Conservation (phyloP, 2,888 invertebrate genomes). For the Tinea trinotella region DNA sequence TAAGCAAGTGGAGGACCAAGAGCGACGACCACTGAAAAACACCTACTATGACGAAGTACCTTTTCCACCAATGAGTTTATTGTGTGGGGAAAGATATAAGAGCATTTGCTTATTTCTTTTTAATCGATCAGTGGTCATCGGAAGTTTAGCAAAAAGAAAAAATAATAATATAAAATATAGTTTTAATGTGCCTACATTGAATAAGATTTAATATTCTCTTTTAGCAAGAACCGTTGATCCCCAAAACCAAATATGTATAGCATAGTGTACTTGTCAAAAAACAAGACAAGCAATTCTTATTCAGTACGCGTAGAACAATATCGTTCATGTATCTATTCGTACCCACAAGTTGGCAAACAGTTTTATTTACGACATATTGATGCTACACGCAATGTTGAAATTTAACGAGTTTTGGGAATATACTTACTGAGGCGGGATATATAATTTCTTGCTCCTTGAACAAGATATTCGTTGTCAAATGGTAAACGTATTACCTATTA, state of each 20-base stretch:
- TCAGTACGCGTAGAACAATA: slow-evolving; percentile 34
- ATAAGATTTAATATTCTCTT: not conserved
- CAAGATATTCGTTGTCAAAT: not conserved
- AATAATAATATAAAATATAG: too few relatives aligned
- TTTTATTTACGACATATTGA: slow-evolving; percentile 37
- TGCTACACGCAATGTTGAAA: slow-evolving; percentile 38
- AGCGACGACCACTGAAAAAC: too few relatives aligned
- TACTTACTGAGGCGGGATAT: slow-evolving; percentile 13
- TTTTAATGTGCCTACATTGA: too few relatives aligned
- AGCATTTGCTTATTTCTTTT: too few relatives aligned
- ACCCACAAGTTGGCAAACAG: slow-evolving; percentile 24
- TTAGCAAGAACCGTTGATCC: not conserved
- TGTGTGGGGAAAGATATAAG: too few relatives aligned
- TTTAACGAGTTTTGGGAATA: slow-evolving; percentile 35
- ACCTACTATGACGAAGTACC: too few relatives aligned
- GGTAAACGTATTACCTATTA: not conserved
- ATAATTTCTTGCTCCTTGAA: not conserved
- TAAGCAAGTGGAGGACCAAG: too few relatives aligned
- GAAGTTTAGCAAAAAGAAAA: too few relatives aligned
- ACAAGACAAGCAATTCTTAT: slow-evolving; percentile 28
- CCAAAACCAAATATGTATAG: not conserved
- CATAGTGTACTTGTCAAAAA: slow-evolving; percentile 10
- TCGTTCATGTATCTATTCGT: slow-evolving; percentile 24
- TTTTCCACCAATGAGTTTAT: too few relatives aligned
- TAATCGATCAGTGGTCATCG: too few relatives aligned